A percentile compares a stretch with the other conserved stretches of the same genome.
phyloP scores from a whole-genome alignment of 1,140 invertebrate species.

The Pogonomyrmex barbatus region DNA sequence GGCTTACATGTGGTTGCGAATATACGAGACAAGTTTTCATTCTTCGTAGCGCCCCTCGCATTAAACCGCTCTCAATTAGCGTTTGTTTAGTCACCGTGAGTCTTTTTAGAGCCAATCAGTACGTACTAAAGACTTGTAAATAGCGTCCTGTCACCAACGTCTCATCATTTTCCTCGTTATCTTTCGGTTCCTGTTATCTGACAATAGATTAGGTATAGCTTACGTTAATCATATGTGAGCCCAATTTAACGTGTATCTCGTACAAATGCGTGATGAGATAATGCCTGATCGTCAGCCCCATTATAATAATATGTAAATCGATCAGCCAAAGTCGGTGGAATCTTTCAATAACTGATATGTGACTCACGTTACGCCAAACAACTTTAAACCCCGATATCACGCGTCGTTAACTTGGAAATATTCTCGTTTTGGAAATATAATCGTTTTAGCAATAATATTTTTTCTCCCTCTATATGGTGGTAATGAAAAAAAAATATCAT shows the following conservation, averaged over 20 bases:
- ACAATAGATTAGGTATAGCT: background rate
- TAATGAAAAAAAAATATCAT: background rate
- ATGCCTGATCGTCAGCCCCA: background rate
- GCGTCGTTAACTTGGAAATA: background rate
- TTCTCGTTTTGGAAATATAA: background rate
- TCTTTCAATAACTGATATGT: slow-evolving; percentile 17
- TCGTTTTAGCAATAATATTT: too few relatives aligned
- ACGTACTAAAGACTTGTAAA: slow-evolving; percentile 53
- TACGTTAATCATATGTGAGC: slow-evolving; percentile 25
- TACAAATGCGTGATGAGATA: slow-evolving; percentile 32
- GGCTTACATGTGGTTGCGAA: background rate
- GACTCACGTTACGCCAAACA: background rate
- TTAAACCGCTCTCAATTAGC: slow-evolving; percentile 43
- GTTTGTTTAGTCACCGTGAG: slow-evolving; percentile 26
- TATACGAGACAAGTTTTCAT: background rate
- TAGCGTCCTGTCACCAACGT: slow-evolving; percentile 28
- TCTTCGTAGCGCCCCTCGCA: slow-evolving; percentile 18
- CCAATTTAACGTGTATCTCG: slow-evolving; percentile 40
- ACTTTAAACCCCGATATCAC: background rate
- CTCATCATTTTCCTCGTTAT: slow-evolving; percentile 51
- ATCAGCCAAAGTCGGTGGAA: background rate
- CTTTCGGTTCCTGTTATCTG: slow-evolving; percentile 14
- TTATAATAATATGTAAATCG: background rate
- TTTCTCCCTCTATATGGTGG: background rate
- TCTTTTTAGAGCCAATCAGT: slow-evolving; percentile 53